Conservation (phyloP, 2,113 vertebrate genomes). For the Lepidothrix coronata region DNA sequence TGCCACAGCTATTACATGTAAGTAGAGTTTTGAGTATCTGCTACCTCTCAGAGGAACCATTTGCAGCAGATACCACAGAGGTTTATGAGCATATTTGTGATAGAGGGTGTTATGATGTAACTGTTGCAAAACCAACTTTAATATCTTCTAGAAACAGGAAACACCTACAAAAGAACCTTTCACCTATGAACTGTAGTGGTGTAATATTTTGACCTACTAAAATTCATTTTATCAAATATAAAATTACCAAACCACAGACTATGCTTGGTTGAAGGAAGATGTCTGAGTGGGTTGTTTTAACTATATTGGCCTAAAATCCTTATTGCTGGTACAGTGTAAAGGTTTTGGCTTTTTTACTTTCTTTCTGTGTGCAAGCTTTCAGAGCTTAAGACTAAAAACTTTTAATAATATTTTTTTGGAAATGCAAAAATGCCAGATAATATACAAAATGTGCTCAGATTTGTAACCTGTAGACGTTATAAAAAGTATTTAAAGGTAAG, state of each 20-base stretch:
- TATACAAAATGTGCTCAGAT: not conserved
- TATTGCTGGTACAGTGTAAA: not conserved
- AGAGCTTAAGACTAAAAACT: not conserved
- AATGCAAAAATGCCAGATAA: not conserved
- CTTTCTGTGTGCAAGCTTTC: not conserved
- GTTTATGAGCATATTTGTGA: not conserved
- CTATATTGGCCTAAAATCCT: not conserved
- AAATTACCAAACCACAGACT: not conserved
- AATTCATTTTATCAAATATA: not conserved
- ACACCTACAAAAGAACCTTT: not conserved
- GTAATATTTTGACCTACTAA: not conserved
- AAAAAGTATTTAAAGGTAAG: not conserved
- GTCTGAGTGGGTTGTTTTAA: not conserved
- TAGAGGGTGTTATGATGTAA: not conserved
- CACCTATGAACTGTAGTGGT: not conserved
- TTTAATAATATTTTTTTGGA: not conserved
- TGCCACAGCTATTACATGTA: not conserved
- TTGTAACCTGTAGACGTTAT: not conserved
- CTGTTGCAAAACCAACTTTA: not conserved
- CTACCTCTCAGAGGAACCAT: not conserved
- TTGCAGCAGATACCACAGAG: not conserved
- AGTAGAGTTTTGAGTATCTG: not conserved
- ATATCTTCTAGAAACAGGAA: not conserved
- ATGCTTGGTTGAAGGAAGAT: not conserved
- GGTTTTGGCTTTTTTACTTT: not conserved